Conservation (phyloP, 1,140 invertebrate species). For the Centruroides sculpturatus region DNA sequence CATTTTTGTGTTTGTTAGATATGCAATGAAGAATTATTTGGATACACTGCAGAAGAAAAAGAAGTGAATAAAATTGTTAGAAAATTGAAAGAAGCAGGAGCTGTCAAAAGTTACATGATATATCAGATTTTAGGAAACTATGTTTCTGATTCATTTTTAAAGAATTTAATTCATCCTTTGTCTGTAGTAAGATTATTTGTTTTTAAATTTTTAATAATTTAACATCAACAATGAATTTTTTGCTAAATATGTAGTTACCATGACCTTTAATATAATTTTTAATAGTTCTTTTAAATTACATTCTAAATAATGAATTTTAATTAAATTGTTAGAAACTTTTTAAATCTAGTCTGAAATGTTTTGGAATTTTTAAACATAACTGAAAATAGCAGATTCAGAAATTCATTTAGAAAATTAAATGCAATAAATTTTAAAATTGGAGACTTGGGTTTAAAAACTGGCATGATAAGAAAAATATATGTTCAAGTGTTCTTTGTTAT, state of each 20-base stretch:
- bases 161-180: slow-evolving; percentile 63
- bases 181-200: slow-evolving; percentile 44
- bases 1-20: slow-evolving; percentile 33
- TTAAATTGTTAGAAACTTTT: too few relatives aligned
- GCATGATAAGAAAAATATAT: too few relatives aligned
- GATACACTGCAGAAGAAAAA: slow-evolving; percentile 75
- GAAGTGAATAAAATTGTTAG: slow-evolving; percentile 65
- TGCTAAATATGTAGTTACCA: neutral
- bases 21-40: slow-evolving; percentile 77
- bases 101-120: slow-evolving; percentile 68
- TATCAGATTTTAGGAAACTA: slow-evolving; percentile 64
- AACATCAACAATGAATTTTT: neutral
- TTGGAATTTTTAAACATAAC: too few relatives aligned
- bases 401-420: too few relatives aligned
- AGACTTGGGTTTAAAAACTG: too few relatives aligned
- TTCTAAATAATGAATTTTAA: too few relatives aligned
- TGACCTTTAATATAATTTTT: too few relatives aligned
- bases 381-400: too few relatives aligned
- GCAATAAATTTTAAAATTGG: too few relatives aligned
- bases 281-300: neutral
- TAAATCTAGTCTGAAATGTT: too few relatives aligned
- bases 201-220: neutral
- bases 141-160: slow-evolving; percentile 55
- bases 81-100: slow-evolving; percentile 45
- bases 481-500: too few relatives aligned